Conservation (phyloP, 1,140 invertebrate species). For the Papilio machaon region DNA sequence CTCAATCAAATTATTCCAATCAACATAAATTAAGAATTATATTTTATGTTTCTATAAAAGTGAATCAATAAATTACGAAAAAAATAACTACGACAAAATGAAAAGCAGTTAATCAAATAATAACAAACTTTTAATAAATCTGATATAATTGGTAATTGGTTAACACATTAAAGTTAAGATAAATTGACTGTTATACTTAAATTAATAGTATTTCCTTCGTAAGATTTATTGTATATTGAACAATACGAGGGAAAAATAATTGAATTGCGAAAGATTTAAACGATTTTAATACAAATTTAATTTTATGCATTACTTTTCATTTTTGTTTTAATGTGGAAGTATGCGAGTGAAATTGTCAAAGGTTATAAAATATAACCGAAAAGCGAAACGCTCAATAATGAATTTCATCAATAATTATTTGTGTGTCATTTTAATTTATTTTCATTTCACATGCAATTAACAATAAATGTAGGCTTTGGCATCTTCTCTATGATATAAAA, state of each 20-base stretch:
- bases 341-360: constrained; percentile 29
- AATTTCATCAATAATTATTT: background rate
- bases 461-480: too few species aligned
- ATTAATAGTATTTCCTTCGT: constrained; percentile 24
- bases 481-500: too few species aligned
- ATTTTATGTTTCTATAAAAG: background rate
- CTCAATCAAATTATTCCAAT: too few species aligned
- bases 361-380: constrained; percentile 55
- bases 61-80: background rate
- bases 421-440: background rate
- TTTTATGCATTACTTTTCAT: constrained; percentile 12
- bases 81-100: background rate
- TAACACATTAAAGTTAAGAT: constrained; percentile 23
- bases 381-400: constrained; percentile 25
- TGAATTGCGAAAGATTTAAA: constrained; percentile 29
- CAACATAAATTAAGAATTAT: background rate
- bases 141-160: constrained; percentile 17
- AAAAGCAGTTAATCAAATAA: background rate
- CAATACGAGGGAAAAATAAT: constrained; percentile 10
- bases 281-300: constrained; percentile 21
- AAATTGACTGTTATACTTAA: constrained; percentile 30
- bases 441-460: background rate
- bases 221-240: constrained; percentile 23
- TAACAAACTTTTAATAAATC: background rate
- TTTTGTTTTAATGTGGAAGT: constrained; percentile 43